Conservation (phyloP, 2,113 vertebrate genomes). For the Cyprinodon brontotheroides region DNA sequence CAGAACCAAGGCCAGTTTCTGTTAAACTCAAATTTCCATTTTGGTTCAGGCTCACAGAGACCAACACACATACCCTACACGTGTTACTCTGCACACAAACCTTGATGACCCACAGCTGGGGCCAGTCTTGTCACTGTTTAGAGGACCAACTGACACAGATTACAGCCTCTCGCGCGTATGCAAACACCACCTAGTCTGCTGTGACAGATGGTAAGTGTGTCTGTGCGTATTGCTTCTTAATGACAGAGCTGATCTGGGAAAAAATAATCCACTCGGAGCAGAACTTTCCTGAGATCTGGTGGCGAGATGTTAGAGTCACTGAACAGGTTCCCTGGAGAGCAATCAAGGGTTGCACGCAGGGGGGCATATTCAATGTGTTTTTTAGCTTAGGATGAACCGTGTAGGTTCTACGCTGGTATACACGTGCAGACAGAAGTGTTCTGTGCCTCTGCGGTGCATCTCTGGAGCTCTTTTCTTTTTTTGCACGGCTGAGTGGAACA, state of each 20-base stretch:
- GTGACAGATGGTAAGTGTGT: constrained; percentile 47
- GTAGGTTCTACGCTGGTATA: not conserved
- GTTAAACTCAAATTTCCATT: not conserved
- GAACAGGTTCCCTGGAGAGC: constrained; percentile 58
- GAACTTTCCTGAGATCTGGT: constrained; percentile 46
- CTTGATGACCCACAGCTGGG: constrained; percentile 47
- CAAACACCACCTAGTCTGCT: constrained; percentile 50
- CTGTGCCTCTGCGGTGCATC: constrained; percentile 21
- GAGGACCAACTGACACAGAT: constrained; percentile 5
- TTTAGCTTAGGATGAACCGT: constrained; percentile 13
- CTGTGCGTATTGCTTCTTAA: constrained; percentile 35
- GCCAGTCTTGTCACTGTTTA: constrained; percentile 13
- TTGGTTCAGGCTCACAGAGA: not conserved
- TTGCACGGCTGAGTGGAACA: constrained; percentile 62
- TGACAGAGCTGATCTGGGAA: constrained; percentile 44
- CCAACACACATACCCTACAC: constrained; percentile 1
- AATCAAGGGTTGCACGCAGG: constrained; percentile 15
- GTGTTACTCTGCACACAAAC: constrained; percentile 29
- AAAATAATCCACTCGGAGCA: constrained; percentile 33
- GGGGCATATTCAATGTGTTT: constrained; percentile 21
- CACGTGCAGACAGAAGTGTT: constrained; percentile 1
- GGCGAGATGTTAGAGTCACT: constrained; percentile 44
- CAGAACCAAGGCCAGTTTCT: not conserved
- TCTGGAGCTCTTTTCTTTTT: constrained; percentile 54
- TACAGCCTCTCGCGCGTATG: constrained; percentile 12